Percentiles rank a stretch among this genome's conserved stretches.
phyloP scores from a whole-genome alignment of 2,113 vertebrate genomes.

The Chroicocephalus ridibundus region DNA sequence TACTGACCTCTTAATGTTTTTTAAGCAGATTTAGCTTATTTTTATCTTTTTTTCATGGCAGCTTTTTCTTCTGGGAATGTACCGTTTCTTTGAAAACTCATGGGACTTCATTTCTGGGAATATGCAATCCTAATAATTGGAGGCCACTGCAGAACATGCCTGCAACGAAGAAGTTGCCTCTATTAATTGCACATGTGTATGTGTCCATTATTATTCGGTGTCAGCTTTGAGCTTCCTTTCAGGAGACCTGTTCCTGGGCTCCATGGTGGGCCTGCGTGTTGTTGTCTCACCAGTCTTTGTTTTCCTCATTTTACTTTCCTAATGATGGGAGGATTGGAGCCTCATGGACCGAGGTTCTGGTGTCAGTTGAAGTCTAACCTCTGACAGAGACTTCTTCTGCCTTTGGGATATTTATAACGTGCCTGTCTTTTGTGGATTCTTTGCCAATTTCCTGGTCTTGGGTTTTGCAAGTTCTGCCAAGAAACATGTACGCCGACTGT shows the following conservation, averaged over 20 bases:
- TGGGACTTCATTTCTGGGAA: background rate
- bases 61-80: background rate
- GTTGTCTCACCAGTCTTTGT: background rate
- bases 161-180: background rate
- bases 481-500: background rate
- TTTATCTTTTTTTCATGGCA: background rate
- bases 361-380: background rate
- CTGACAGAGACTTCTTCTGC: background rate
- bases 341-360: background rate
- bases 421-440: background rate
- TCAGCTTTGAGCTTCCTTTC: background rate
- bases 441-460: background rate
- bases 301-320: background rate
- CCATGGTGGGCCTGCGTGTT: background rate
- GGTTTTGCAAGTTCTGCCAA: background rate
- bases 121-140: background rate
- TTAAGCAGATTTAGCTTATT: background rate
- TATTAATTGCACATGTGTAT: background rate
- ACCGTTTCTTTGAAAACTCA: background rate
- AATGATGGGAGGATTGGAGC: background rate
- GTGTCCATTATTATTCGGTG: background rate
- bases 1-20: background rate
- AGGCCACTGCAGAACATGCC: background rate
- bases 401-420: background rate
- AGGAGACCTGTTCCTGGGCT: background rate